phyloP scores from a whole-genome alignment of 2,888 invertebrate species.

The Limnephilus auricula region DNA sequence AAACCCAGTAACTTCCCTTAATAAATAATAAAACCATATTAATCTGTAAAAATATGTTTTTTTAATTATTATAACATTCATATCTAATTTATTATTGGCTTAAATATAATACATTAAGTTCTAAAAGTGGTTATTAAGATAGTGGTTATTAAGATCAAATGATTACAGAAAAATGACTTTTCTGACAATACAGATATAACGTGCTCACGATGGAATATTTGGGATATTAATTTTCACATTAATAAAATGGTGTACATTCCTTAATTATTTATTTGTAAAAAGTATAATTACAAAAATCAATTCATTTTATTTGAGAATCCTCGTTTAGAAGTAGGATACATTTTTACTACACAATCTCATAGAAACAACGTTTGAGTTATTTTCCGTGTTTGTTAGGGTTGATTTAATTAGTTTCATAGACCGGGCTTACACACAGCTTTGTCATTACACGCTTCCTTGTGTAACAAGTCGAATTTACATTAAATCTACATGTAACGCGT shows the following conservation, averaged over 20 bases:
- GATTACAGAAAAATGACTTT: too few relatives aligned
- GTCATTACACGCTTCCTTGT: neutral
- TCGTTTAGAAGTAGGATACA: neutral
- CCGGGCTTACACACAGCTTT: neutral
- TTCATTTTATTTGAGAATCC: neutral
- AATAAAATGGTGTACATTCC: neutral
- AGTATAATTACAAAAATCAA: neutral
- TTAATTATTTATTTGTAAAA: neutral
- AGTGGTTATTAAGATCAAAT: too few relatives aligned
- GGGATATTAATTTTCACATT: neutral
- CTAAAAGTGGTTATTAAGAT: too few relatives aligned
- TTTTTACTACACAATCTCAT: neutral
- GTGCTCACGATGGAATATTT: too few relatives aligned
- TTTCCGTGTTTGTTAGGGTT: slow-evolving; percentile 9
- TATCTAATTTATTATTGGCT: too few relatives aligned
- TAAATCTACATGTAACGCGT: neutral
- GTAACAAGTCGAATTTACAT: neutral
- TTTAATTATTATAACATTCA: too few relatives aligned
- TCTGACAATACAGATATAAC: too few relatives aligned
- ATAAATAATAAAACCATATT: too few relatives aligned
- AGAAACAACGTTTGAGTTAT: neutral
- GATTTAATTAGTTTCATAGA: neutral
- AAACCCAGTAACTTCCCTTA: too few relatives aligned
- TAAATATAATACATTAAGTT: too few relatives aligned
- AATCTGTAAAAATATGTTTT: too few relatives aligned